These are phyloP conservation scores for Bos javanicus DNA, from an alignment of 2,113 vertebrate genomes.

Conservation along the genomic window DNA sequence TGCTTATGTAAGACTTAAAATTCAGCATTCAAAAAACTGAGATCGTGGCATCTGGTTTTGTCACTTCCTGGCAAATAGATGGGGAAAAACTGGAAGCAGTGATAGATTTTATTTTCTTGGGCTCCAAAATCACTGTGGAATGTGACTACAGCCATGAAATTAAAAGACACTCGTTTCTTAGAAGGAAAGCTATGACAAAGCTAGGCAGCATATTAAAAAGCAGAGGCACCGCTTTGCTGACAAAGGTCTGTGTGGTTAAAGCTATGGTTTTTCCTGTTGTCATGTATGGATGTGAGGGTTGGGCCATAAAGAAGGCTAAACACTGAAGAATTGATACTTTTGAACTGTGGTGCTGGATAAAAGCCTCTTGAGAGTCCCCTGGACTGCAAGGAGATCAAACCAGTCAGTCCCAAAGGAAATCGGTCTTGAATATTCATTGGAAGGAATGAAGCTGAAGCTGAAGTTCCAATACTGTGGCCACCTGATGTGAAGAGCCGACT, in stretches of 20 bases:
- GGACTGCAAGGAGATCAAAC: neutral
- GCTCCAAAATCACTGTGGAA: neutral
- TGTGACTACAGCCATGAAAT: neutral
- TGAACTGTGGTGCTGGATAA: neutral
- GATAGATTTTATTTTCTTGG: neutral
- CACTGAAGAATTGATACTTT: neutral
- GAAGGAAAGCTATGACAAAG: neutral
- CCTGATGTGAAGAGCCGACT: neutral
- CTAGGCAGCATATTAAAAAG: neutral
- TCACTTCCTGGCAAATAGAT: neutral
- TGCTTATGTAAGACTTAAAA: neutral
- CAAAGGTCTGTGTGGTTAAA: neutral
- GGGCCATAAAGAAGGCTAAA: neutral
- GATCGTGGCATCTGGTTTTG: neutral
- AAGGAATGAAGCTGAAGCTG: neutral
- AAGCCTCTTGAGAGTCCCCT: neutral
- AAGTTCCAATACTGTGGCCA: neutral
- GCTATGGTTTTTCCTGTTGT: neutral
- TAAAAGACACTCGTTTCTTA: neutral
- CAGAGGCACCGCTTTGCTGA: neutral
- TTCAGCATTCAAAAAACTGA: neutral
- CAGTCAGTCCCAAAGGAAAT: neutral
- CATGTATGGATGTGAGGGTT: neutral
- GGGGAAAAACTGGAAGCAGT: neutral
- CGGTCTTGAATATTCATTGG: neutral